phyloP scores from a whole-genome alignment of 2,888 invertebrate genomes.

The Orchesella flavescens region DNA sequence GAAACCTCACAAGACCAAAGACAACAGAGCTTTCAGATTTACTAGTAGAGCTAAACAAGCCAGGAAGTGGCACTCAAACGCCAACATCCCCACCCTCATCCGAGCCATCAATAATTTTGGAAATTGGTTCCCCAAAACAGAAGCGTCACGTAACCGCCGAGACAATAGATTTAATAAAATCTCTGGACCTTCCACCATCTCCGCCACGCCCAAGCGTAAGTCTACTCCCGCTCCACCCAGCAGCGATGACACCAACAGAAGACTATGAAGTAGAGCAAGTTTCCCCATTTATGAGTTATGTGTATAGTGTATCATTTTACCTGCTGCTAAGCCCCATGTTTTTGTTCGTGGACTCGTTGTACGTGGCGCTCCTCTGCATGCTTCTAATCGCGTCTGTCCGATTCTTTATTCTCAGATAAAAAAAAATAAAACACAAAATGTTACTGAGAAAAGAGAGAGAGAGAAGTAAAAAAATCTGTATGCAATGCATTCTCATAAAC shows the following conservation, averaged over 20 bases:
- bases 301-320: slow-evolving; percentile 21
- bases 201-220: not conserved
- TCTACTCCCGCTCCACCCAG: not conserved
- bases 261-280: not conserved
- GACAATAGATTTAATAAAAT: not conserved
- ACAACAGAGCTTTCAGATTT: not conserved
- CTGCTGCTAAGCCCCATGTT: slow-evolving; percentile 41
- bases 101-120: not conserved
- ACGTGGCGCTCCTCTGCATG: slow-evolving; percentile 26
- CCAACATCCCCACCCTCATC: not conserved
- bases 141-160: not conserved
- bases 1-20: not conserved
- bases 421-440: not conserved
- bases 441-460: no score
- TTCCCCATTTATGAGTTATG: slow-evolving; percentile 35
- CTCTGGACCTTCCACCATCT: not conserved
- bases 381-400: slow-evolving; percentile 33
- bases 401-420: slow-evolving; percentile 16
- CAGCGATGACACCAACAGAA: not conserved
- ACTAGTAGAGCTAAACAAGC: not conserved
- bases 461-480: no score
- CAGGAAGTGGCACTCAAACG: not conserved
- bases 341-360: slow-evolving; percentile 26
- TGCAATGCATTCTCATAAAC: no score
- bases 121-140: not conserved